Evolutionary conservation across 2,113 vertebrate genomes (phyloP).

Genomic region (Nannospalax galili): DNA sequence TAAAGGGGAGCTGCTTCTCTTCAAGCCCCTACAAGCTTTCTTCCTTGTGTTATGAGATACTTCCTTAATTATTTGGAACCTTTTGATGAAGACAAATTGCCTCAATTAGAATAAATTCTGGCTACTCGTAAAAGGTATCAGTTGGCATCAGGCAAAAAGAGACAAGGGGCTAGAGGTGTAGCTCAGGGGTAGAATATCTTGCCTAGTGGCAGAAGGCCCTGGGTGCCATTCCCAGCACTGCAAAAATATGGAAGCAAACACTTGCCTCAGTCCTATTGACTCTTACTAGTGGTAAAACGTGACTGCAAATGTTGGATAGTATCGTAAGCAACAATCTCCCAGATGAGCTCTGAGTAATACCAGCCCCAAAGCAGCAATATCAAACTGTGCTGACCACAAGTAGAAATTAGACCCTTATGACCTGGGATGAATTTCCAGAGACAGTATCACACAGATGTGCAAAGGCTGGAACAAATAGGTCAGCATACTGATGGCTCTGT

Average conservation of each 20-base stretch:
- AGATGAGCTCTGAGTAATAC: not conserved
- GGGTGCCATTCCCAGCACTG: not conserved
- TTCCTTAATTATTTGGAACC: not conserved
- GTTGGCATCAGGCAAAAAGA: not conserved
- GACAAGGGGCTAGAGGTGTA: not conserved
- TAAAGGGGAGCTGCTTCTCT: not conserved
- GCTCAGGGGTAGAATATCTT: fast-evolving
- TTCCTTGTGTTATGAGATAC: too few species aligned
- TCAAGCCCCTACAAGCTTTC: not conserved
- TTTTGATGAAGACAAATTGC: not conserved
- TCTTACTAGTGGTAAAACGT: not conserved
- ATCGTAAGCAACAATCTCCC: not conserved
- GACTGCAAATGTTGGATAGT: not conserved
- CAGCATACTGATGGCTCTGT: fast-evolving
- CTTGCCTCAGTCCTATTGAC: too few species aligned
- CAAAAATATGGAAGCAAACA: not conserved
- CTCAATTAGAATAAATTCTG: not conserved
- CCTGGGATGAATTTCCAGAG: not conserved
- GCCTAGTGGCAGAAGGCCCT: not conserved
- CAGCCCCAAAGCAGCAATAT: not conserved
- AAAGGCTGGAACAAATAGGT: not conserved
- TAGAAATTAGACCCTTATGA: not conserved
- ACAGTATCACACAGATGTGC: not conserved
- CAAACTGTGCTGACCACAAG: not conserved
- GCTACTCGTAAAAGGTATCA: not conserved